phyloP scores from a whole-genome alignment of 2,113 vertebrate genomes.

The Vidua macroura region DNA sequence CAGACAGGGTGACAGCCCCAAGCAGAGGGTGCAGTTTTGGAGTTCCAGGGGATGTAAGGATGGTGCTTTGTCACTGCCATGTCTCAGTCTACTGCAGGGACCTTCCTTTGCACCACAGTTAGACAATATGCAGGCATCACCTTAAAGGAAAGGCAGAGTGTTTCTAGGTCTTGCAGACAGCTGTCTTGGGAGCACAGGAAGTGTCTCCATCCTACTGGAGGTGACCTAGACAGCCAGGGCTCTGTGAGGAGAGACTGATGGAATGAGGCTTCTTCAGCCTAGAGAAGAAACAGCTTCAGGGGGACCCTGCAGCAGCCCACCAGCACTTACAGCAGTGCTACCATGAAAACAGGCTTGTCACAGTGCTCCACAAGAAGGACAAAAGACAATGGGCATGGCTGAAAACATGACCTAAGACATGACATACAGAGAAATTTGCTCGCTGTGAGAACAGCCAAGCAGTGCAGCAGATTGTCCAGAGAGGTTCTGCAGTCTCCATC shows the following conservation, averaged over 20 bases:
- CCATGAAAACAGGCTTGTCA: not conserved
- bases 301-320: not conserved
- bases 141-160: not conserved
- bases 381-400: not conserved
- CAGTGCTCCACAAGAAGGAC: not conserved
- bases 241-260: not conserved
- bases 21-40: rapidly evolving
- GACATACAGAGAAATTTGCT: not conserved
- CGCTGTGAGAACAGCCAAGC: not conserved
- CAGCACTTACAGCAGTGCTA: not conserved
- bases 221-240: not conserved
- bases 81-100: not conserved
- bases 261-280: not conserved
- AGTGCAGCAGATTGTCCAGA: not conserved
- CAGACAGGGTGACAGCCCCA: not conserved
- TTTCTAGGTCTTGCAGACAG: not conserved
- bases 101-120: not conserved
- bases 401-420: not conserved
- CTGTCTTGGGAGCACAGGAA: not conserved
- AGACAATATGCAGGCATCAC: not conserved
- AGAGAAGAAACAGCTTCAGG: not conserved
- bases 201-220: not conserved
- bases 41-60: not conserved
- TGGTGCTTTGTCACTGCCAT: rapidly evolving
- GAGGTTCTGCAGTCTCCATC: not conserved